These are phyloP conservation scores for Mirounga angustirostris DNA, from an alignment of 2,113 vertebrate species.

Conservation along the genomic window DNA sequence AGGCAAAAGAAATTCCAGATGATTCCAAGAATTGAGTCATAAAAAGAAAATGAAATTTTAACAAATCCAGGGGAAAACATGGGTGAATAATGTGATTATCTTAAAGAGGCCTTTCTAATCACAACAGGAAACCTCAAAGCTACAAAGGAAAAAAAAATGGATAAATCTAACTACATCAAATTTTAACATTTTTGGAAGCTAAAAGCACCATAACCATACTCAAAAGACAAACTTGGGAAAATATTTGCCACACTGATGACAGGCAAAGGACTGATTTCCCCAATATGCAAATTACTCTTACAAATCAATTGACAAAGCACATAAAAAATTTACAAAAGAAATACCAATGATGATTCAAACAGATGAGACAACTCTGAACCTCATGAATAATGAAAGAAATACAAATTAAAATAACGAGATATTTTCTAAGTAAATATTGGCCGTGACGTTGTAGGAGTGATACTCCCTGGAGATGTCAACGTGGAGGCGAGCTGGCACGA, in stretches of 20 bases:
- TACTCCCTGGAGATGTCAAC: not conserved
- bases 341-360: constrained; percentile 49
- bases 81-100: not conserved
- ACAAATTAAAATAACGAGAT: constrained; percentile 59
- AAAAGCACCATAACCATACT: not conserved
- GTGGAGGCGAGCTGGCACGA: accelerated
- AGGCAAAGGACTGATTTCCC: not conserved
- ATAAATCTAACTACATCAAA: not conserved
- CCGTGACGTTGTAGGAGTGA: not conserved
- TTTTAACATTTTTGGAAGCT: constrained; percentile 21
- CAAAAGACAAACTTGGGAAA: constrained; percentile 30
- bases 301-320: constrained; percentile 24
- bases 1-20: not conserved
- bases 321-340: constrained; percentile 66
- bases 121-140: not conserved
- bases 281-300: constrained; percentile 20
- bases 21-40: not conserved
- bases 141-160: not conserved
- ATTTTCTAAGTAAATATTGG: constrained; percentile 41
- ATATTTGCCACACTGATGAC: not conserved
- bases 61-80: not conserved
- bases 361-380: not conserved
- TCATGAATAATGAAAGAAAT: constrained; percentile 66
- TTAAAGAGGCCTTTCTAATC: not conserved
- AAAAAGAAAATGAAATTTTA: not conserved